Base-by-base conservation (phyloP, 2,888 invertebrate genomes). In the Tolmerus cingulatus region DNA sequence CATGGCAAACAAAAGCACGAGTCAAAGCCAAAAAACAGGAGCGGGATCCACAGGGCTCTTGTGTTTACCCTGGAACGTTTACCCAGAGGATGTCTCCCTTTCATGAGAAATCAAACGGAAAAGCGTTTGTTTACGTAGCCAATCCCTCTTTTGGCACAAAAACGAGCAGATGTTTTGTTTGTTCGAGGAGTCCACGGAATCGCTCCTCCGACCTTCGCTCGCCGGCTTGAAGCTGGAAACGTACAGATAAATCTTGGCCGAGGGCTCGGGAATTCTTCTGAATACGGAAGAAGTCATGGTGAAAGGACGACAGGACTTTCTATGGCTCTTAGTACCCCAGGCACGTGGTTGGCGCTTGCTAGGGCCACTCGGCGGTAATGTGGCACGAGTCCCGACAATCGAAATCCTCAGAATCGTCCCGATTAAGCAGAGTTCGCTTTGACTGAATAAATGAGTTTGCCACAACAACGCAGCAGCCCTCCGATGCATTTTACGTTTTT, bases 31-130 rank as follows among this genome's bases (percentile, higher is more conserved):
- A 40, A 79, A 79, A 79, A 79, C 51, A 51, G 79, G n/a, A 51
- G 79, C 37, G 76, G 51, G 27, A n/a, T 46, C 51, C 30, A 30
- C 16, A 79, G 51, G 30, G 27, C 12, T 51, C 30, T 79, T 51
- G 27, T 46, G 79, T 79, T 79, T 79, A 51, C 51, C 23, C 79
- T 12, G 23, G 14, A 66, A 51, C 79, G 51, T 79, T 46, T 51
- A 79, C 27, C 46, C 30, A 79, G 79, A 79, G 51, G 51, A 51
- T 79, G 79, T 46, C 43, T 85, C 76, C 74, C 46, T 77, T 86
- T 86, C 76, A 51, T 34, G 46, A 30, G 86, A 86, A 86, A 86
- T 86, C 77, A 86, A 77, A 86, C 23, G 77, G 86, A 86, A 86
- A 86, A 86, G 51, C 77, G 77, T 76, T 86, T 86, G 77, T 86